Base-by-base conservation (phyloP, 1,140 invertebrate genomes). In the Penaeus japonicus region DNA sequence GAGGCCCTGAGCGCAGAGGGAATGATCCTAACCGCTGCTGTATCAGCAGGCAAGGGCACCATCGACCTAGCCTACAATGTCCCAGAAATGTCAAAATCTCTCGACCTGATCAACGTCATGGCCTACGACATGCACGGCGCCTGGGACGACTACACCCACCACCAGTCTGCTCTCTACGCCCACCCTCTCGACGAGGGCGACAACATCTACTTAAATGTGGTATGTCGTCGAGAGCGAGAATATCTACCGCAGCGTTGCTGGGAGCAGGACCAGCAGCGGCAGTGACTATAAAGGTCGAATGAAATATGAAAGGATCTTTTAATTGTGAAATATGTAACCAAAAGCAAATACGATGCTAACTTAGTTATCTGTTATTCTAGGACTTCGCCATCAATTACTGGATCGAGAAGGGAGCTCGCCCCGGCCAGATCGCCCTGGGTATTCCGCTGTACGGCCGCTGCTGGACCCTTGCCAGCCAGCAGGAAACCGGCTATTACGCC, bases 1-100 rank as follows among this genome's bases (percentile, higher is more conserved):
- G 91, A 95, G 95, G 91, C 94, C 96, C 89, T 94, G 95, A 84
- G 96, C 95, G 91, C 95, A 96, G 92, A 95, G 95, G 22, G 95
- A 95, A 30, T 85, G 59, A 4, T 85, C 18, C 91, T 96, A 0
- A 94, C 93, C 0, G 94, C 94, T 22, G 95, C 95, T 4, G 95
- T 96, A 0, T 93, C 93, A 1, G 93, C 95, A 10, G 93, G 93
- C 0, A 91, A 93, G 88, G 90, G 91, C 17, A 93, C 93, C 0
- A 94, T 95, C 0, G 91, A 92, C 5, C 84, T 20, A 18, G 78
- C 54, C 39, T 90, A 79, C 22, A 47, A 84, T 77, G 65, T 91
- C 22, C 35, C 57, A 12, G 89, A 84, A 27, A 30, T 90, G 27
- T 85, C 24, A 4, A 89, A 89, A 54, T 54, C 89, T 54, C 27